phyloP scores from a whole-genome alignment of 2,888 invertebrate species.

The Ectemnius continuus region DNA sequence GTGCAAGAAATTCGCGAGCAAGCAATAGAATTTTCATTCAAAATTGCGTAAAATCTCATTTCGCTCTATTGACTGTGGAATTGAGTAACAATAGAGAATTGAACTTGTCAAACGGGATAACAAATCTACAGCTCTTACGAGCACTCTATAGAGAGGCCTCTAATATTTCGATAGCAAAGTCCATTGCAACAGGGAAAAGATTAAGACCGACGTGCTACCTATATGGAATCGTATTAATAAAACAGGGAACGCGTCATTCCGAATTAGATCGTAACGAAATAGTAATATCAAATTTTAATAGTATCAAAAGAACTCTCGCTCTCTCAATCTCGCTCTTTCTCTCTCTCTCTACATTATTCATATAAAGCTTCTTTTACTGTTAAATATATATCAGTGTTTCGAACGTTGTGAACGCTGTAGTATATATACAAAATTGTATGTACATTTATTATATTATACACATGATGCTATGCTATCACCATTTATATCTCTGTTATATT shows the following conservation, averaged over 20 bases:
- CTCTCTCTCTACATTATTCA: constrained; percentile 39
- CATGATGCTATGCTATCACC: constrained; percentile 50
- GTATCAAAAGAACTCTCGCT: constrained; percentile 46
- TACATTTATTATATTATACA: constrained; percentile 66
- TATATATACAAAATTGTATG: constrained; percentile 70
- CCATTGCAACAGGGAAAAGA: too few relatives aligned
- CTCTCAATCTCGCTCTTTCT: constrained; percentile 19
- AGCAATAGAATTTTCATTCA: constrained; percentile 14
- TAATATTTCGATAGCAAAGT: too few relatives aligned
- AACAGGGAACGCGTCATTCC: constrained; percentile 43
- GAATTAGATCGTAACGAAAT: constrained; percentile 44
- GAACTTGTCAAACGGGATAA: too few relatives aligned
- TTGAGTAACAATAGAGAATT: too few relatives aligned
- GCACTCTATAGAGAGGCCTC: too few relatives aligned
- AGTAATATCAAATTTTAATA: constrained; percentile 41
- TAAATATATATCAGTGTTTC: constrained; percentile 60
- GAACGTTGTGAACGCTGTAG: constrained; percentile 61
- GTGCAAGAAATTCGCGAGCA: constrained; percentile 44
- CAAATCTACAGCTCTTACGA: constrained; percentile 10
- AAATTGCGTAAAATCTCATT: too few relatives aligned
- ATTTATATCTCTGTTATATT: constrained; percentile 50
- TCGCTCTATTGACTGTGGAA: too few relatives aligned
- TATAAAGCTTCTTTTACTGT: constrained; percentile 57
- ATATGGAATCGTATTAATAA: constrained; percentile 32
- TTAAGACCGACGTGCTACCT: background rate